Base-by-base conservation (phyloP, 37 sponge, comb jelly and placozoan species). In the Corticium candelabrum region DNA sequence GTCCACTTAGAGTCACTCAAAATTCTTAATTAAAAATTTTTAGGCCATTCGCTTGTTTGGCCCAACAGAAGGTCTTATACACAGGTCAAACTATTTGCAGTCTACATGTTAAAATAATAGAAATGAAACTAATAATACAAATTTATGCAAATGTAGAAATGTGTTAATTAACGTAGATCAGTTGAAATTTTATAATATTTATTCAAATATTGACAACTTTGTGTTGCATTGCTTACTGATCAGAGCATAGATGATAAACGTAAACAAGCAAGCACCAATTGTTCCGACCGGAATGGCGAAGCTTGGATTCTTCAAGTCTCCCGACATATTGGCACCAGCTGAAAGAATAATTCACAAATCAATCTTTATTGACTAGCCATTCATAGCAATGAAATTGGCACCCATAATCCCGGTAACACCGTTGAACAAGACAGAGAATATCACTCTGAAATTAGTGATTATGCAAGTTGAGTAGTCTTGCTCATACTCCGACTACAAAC, bases 291-390 rank as follows among this genome's bases (percentile, higher is more conserved):
- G 99, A 29, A 97, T 97, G 70, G 99, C 50, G 34, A 77, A 82
- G 74, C 99, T 94, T 1, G 99, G 96, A 79, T 91, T 91, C 81
- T 91, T 94, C 69, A 97, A 81, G 56, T 97, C 95, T 38, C 95
- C 99, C 35, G 95, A 94, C 76, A 97, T 97, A 79, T 97, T 97
- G 39, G 95, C 95, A 74, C 99, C 99, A 85, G 98, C 96, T 93
- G 79, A 27, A 77, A 21, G 37, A 0, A 68, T 34, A 41, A 50
- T 21, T 27, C 62, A n/a, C n/a, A n/a, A n/a, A n/a, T n/a, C n/a
- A n/a, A n/a, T 56, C 67, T 27, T 56, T 27, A 56, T 56, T 56
- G 21, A 27, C 21, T 56, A 56, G 27, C 67, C 27, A 27, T 56
- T 27, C 27, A 56, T 27, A 56, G 27, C 11, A 50, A 27, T 50